These are phyloP conservation scores for Pammene aurita DNA, from an alignment of 2,888 invertebrate species.

Conservation along the genomic window DNA sequence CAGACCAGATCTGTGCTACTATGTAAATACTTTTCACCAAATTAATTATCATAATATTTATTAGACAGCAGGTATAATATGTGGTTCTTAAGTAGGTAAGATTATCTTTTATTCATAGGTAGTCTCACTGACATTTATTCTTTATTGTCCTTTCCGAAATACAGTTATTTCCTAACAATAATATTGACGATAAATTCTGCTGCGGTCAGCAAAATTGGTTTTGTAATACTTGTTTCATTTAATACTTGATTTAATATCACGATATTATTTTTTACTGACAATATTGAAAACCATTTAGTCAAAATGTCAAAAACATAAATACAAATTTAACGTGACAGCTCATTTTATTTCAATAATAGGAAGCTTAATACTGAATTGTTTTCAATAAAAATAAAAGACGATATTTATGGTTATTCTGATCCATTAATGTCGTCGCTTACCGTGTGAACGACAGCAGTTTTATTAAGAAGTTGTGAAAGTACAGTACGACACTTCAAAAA, in stretches of 20 bases:
- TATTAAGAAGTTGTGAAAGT: slow-evolving; percentile 33
- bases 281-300: slow-evolving; percentile 16
- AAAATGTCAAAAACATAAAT: slow-evolving; percentile 36
- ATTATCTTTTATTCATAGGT: too few relatives aligned
- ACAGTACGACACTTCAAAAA: slow-evolving; percentile 12
- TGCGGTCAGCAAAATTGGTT: neutral
- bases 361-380: slow-evolving; percentile 30
- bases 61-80: too few relatives aligned
- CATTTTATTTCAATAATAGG: slow-evolving; percentile 20
- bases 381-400: slow-evolving; percentile 22
- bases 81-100: too few relatives aligned
- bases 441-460: slow-evolving; percentile 20
- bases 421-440: slow-evolving; percentile 5
- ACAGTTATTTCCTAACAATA: neutral
- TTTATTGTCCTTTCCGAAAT: neutral
- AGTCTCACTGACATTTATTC: too few relatives aligned
- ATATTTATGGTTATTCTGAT: slow-evolving; percentile 21
- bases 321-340: neutral
- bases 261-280: slow-evolving; percentile 7
- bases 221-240: neutral
- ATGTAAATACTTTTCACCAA: too few relatives aligned
- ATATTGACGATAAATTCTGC: neutral
- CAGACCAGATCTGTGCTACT: too few relatives aligned
- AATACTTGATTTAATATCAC: slow-evolving; percentile 3
- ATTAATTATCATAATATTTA: too few relatives aligned